Percentiles rank a stretch among this genome's conserved stretches.
phyloP scores from a whole-genome alignment of 1,140 invertebrate genomes.

The Penaeus vannamei region DNA sequence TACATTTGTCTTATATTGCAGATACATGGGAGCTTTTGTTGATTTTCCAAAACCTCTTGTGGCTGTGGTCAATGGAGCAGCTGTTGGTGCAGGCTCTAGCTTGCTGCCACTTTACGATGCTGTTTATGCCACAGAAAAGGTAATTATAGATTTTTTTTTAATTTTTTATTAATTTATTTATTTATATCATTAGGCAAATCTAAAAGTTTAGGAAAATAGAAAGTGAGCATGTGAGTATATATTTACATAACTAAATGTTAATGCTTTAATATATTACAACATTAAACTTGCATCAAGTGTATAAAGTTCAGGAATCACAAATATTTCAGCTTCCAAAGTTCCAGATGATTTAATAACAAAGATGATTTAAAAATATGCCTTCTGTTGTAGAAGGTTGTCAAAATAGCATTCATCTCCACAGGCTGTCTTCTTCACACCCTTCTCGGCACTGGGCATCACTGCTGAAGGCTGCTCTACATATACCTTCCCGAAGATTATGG shows the following conservation, averaged over 20 bases:
- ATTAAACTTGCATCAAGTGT: too few species aligned
- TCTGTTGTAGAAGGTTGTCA: background rate
- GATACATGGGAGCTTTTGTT: slow-evolving; percentile 81
- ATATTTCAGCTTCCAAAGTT: too few species aligned
- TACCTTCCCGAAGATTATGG: slow-evolving; percentile 87
- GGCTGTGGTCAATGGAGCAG: slow-evolving; percentile 91
- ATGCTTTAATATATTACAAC: too few species aligned
- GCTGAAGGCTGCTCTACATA: slow-evolving; percentile 89
- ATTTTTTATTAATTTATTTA: background rate
- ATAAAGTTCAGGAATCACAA: too few species aligned
- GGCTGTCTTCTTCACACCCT: slow-evolving; percentile 76
- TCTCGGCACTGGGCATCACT: slow-evolving; percentile 74
- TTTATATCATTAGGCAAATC: too few species aligned
- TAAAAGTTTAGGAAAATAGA: too few species aligned
- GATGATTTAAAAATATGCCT: too few species aligned
- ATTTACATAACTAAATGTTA: too few species aligned
- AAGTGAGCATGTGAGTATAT: too few species aligned
- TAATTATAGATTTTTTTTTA: background rate
- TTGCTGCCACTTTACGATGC: slow-evolving; percentile 88
- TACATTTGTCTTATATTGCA: background rate
- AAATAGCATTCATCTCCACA: slow-evolving; percentile 50
- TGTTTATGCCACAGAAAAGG: slow-evolving; percentile 83
- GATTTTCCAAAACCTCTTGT: slow-evolving; percentile 90
- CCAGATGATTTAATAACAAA: too few species aligned
- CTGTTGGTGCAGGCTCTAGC: slow-evolving; percentile 91